Conservation (phyloP, 1,140 invertebrate species). For the Pissodes strobi region DNA sequence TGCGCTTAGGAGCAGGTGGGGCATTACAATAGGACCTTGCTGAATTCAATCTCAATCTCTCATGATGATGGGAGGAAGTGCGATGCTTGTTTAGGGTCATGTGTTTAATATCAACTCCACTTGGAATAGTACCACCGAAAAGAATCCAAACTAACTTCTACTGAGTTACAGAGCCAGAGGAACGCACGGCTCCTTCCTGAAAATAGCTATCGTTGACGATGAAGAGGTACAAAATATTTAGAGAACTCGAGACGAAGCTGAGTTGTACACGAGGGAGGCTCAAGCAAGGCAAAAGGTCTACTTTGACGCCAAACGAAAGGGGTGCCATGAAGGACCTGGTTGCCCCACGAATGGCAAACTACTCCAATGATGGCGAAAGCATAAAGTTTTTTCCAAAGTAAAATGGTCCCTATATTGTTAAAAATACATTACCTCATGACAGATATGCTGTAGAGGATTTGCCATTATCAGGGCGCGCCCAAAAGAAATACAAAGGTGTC, state of each 20-base stretch:
- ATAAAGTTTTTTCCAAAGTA: background rate
- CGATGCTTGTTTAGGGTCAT: background rate
- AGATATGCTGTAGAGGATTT: background rate
- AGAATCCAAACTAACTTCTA: background rate
- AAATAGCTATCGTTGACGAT: background rate
- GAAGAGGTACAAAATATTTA: background rate
- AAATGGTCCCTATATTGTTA: background rate
- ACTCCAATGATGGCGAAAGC: background rate
- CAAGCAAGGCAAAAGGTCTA: background rate
- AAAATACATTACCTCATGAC: background rate
- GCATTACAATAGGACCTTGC: background rate
- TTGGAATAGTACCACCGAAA: background rate
- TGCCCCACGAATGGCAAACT: background rate
- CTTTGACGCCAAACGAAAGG: background rate
- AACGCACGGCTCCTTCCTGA: background rate
- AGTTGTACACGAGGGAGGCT: background rate
- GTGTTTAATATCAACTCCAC: background rate
- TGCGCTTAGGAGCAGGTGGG: too few relatives aligned
- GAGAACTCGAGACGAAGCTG: background rate
- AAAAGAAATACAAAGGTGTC: too few relatives aligned
- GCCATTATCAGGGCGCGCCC: too few relatives aligned
- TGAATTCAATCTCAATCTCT: background rate
- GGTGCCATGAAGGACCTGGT: background rate
- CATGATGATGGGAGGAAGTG: background rate
- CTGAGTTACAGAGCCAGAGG: background rate